Base-by-base conservation (phyloP, 1,140 invertebrate genomes). In the Drosophila ironensis region DNA sequence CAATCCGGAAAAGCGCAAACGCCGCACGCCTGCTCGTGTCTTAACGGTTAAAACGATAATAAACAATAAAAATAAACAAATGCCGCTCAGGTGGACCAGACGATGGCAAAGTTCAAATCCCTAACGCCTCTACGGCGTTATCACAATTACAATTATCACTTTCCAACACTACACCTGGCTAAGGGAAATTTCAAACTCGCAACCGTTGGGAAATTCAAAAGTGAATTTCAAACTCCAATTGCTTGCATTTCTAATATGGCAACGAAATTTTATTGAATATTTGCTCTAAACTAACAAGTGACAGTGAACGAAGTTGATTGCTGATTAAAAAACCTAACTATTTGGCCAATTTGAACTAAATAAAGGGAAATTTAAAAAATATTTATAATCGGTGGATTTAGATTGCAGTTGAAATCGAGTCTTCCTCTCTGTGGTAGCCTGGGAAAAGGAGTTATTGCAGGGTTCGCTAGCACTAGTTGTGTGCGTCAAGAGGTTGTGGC, bases 401-500 rank as follows among this genome's bases (percentile, higher is more conserved):
- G 17, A 63, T 64, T 64, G 60, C 60, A 40, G 30, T 24, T 64
- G 9, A 24, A 30, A 35, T 28, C 24, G n/a, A 48, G 56, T 63
- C 59, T 61, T 61, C 56, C 54, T 61, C 41, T 47, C 56, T 11
- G 7, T n/a, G n/a, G n/a, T 37, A 47, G 22, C 30, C 24, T 30
- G 41, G 24, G 20, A 48, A 80, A 48, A 28, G 8, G 41, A 52
- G 40, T 74, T 80, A 75, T 81, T 81, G 59, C 71, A 42, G n/a
- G n/a, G 50, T 22, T 22, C 20, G 20, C n/a, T n/a, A n/a, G n/a
- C n/a, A n/a, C n/a, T n/a, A n/a, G n/a, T n/a, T n/a, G n/a, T n/a
- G n/a, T n/a, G n/a, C n/a, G n/a, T n/a, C n/a, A n/a, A n/a, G n/a
- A n/a, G n/a, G n/a, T n/a, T n/a, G n/a, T n/a, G n/a, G n/a, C n/a